Evolutionary conservation across 2,888 invertebrate species (phyloP).

Genomic region (Idaea dimidiata): DNA sequence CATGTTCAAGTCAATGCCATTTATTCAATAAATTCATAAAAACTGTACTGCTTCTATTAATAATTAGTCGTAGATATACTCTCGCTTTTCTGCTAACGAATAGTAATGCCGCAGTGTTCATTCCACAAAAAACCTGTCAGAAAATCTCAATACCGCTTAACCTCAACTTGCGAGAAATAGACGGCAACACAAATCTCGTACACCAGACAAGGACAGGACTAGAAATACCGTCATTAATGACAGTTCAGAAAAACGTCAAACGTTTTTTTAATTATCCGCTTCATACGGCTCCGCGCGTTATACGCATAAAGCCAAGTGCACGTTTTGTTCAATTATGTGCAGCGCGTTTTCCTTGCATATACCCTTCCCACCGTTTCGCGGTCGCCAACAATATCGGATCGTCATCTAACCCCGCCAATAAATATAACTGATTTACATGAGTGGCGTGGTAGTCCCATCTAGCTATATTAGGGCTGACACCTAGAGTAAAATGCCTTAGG

Average conservation of each 20-base stretch:
- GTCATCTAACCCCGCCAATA: slow-evolving; percentile 91
- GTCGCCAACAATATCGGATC: slow-evolving; percentile 91
- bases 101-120: too few relatives aligned
- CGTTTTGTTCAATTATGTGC: slow-evolving; percentile 89
- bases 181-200: slow-evolving; percentile 12
- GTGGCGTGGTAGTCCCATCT: slow-evolving; percentile 99
- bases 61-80: too few relatives aligned
- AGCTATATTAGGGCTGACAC: slow-evolving; percentile 95
- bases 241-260: slow-evolving; percentile 17
- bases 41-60: not conserved
- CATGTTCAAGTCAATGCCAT: slow-evolving; percentile 6
- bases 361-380: slow-evolving; percentile 95
- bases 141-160: not conserved
- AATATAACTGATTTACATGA: slow-evolving; percentile 96
- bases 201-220: slow-evolving; percentile 20
- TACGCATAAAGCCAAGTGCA: not conserved
- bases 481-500: slow-evolving; percentile 94
- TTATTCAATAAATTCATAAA: slow-evolving; percentile 8
- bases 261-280: slow-evolving; percentile 3
- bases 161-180: slow-evolving; percentile 3
- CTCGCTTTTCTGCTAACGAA: too few relatives aligned
- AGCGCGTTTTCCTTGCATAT: slow-evolving; percentile 96
- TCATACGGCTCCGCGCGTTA: not conserved
- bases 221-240: slow-evolving; percentile 16
- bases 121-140: too few relatives aligned